Conservation (phyloP, 2,888 invertebrate genomes). For the Epinotia bilunana region DNA sequence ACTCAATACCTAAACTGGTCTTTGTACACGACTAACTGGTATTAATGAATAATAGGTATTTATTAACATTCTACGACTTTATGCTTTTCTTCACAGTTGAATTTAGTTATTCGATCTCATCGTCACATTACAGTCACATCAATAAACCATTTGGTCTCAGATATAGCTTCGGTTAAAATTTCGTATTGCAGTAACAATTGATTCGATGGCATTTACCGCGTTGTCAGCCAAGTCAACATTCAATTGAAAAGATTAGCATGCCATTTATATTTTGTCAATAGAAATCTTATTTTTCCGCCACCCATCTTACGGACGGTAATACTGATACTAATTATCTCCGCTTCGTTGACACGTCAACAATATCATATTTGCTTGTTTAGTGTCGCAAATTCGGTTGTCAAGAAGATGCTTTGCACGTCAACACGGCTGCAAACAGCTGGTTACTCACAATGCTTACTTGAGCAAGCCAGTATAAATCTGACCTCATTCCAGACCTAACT, state of each 20-base stretch:
- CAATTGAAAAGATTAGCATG: slow-evolving; percentile 20
- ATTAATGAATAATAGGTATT: no score
- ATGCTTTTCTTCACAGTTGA: no score
- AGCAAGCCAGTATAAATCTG: neutral
- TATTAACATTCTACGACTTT: no score
- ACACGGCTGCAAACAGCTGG: slow-evolving; percentile 53
- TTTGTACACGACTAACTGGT: no score
- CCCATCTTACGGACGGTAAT: slow-evolving; percentile 7
- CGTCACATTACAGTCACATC: no score
- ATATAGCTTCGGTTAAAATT: no score
- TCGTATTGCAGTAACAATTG: no score
- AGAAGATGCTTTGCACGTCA: slow-evolving; percentile 32
- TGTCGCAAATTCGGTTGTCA: slow-evolving; percentile 19
- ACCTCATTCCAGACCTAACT: neutral
- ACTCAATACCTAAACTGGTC: neutral
- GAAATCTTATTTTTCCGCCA: slow-evolving; percentile 12
- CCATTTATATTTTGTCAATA: neutral
- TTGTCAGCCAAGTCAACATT: neutral
- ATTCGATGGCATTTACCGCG: neutral
- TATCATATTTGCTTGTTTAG: slow-evolving; percentile 12
- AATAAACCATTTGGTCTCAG: no score
- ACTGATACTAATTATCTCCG: slow-evolving; percentile 18
- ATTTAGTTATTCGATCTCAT: no score
- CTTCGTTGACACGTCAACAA: slow-evolving; percentile 11
- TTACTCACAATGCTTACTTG: neutral